Percentiles rank a stretch among this genome's conserved stretches.
phyloP scores from a whole-genome alignment of 2,888 invertebrate genomes.

The Molanna angustata region DNA sequence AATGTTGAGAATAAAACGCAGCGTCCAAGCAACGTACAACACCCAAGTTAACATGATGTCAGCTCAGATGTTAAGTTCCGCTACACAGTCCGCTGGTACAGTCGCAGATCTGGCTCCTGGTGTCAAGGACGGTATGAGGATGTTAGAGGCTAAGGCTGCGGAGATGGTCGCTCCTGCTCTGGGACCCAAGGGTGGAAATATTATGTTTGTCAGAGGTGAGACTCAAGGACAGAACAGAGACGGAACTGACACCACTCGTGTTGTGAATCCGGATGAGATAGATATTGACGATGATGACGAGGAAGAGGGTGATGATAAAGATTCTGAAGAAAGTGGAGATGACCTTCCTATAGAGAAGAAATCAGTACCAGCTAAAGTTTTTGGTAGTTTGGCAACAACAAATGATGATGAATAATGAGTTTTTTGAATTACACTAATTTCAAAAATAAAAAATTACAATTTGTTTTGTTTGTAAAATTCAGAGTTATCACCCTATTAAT shows the following conservation, averaged over 20 bases:
- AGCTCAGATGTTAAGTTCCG: constrained; percentile 90
- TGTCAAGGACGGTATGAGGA: constrained; percentile 82
- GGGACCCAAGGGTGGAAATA: constrained; percentile 53
- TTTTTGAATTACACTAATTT: too few species aligned
- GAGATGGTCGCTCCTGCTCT: constrained; percentile 56
- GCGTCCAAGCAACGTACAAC: constrained; percentile 97
- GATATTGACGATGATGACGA: constrained; percentile 74
- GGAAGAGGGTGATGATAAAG: constrained; percentile 64
- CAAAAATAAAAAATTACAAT: too few species aligned
- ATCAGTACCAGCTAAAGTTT: constrained; percentile 85
- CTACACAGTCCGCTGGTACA: constrained; percentile 63
- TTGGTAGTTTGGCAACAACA: constrained; percentile 68
- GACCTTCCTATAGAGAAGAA: constrained; percentile 80
- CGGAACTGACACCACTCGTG: constrained; percentile 58
- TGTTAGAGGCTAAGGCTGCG: constrained; percentile 81
- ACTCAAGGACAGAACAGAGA: constrained; percentile 69
- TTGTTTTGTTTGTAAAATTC: not conserved
- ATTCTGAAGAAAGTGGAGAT: constrained; percentile 57
- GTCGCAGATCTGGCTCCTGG: constrained; percentile 72
- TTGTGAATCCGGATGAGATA: constrained; percentile 86
- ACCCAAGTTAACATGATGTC: constrained; percentile 99
- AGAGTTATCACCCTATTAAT: too few species aligned
- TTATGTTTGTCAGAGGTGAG: constrained; percentile 85
- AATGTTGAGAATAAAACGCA: constrained; percentile 96
- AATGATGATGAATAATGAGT: constrained; percentile 35